Base-by-base conservation (phyloP, 2,797 vertebrate species). In the Coreius guichenoti region DNA sequence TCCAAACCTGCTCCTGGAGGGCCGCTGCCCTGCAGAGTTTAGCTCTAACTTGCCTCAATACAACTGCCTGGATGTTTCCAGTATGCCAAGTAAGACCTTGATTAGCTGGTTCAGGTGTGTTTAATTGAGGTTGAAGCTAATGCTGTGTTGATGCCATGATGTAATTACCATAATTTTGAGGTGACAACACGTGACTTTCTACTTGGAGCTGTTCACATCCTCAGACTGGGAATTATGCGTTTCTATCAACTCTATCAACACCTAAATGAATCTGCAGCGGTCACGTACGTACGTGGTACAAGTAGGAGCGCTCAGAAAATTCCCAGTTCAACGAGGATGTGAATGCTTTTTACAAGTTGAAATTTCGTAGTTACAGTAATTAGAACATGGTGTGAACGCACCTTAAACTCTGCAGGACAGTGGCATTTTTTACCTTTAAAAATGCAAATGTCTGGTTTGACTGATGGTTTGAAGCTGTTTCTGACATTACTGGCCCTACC, bases 381-480 rank as follows among this genome's bases (percentile, higher is more conserved):
- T 26, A 58, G 23, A 58, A n/a, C 56, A 58, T n/a, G 56, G 4
- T 23, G 9, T 58, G 21, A 58, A 58, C 0, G 4, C 23, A 26
- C 1, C n/a, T 58, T 58, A 58, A 58, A n/a, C 54, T 19, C 5
- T 51, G 16, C 14, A 43, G 39, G 39, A 43, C 45, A 47, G 12
- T 47, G 45, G 14, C 7, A 11, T 26, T 33, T 31, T 54, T 75
- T 75, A 54, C 26, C 49, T 70, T 81, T 11, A 12, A 11, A n/a
- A 54, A 43, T 43, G 67, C 49, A 72, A 56, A 12, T 14, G 21
- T 77, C 61, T 29, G 61, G 45, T 51, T 83, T 81, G 33, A 39
- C 65, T 68, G 36, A 49, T 49, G 39, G 3, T 39, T 65, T 45
- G 39, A 49, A 67, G 82, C 8, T 2, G 16, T 19, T 75, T 29